Evolutionary conservation across 2,888 invertebrate species (phyloP).

Genomic region (Patella pellucida): DNA sequence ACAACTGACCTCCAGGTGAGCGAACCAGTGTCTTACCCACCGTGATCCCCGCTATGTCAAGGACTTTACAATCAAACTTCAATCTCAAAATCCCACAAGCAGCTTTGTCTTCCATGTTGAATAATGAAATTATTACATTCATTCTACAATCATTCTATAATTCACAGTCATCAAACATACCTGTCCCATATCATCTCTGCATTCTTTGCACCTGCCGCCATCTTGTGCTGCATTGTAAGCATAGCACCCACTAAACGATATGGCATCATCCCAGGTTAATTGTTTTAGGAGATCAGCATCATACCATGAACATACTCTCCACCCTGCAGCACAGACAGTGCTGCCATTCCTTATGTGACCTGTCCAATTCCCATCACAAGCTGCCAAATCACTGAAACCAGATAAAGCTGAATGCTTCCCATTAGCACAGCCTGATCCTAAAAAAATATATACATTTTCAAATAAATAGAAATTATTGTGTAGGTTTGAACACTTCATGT

Average conservation of each 20-base stretch:
- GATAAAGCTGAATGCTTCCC: slow-evolving; percentile 52
- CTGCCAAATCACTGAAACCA: slow-evolving; percentile 48
- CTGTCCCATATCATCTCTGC: slow-evolving; percentile 54
- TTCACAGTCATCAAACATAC: slow-evolving; percentile 31
- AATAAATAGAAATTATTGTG: no score
- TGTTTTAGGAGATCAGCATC: slow-evolving; percentile 48
- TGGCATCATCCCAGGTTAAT: slow-evolving; percentile 61
- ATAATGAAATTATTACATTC: not conserved
- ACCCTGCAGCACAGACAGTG: slow-evolving; percentile 59
- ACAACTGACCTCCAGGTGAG: no score
- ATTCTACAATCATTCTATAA: not conserved
- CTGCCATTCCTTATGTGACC: slow-evolving; percentile 61
- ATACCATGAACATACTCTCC: slow-evolving; percentile 62
- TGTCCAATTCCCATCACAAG: slow-evolving; percentile 60
- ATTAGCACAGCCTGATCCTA: slow-evolving; percentile 57
- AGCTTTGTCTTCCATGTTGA: not conserved
- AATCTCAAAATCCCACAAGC: no score
- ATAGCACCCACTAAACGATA: slow-evolving; percentile 59
- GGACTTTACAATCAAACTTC: no score
- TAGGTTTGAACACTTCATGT: no score
- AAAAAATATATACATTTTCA: not conserved
- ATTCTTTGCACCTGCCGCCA: slow-evolving; percentile 62
- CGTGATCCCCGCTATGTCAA: no score
- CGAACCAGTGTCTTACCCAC: no score
- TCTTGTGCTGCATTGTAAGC: slow-evolving; percentile 68